Conservation (phyloP, 2,113 vertebrate genomes). For the Buteo buteo region DNA sequence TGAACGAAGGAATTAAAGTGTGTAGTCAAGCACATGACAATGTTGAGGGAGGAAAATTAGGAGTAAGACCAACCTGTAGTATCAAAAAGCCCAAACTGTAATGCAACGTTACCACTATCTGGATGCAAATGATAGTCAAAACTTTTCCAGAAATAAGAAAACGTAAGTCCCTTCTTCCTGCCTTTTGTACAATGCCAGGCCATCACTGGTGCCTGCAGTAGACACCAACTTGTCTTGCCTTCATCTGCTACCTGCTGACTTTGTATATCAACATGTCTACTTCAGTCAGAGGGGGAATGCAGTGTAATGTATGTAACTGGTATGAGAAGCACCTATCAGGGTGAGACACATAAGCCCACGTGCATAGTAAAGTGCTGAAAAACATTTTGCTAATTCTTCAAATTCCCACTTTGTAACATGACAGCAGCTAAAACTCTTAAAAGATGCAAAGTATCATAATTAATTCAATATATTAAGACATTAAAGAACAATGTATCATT, state of each 20-base stretch:
- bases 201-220: background rate
- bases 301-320: background rate
- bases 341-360: background rate
- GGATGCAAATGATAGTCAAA: background rate
- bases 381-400: background rate
- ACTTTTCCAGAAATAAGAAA: background rate
- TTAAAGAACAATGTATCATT: background rate
- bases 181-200: rapidly evolving
- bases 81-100: background rate
- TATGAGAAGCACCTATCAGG: background rate
- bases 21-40: background rate
- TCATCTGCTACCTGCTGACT: background rate
- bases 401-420: background rate
- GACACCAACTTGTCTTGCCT: background rate
- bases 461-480: background rate
- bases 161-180: background rate
- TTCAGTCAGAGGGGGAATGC: background rate
- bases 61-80: background rate
- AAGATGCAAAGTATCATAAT: background rate
- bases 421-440: background rate
- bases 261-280: background rate
- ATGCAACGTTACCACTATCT: background rate
- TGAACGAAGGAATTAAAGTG: background rate
- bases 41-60: background rate
- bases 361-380: background rate